These are phyloP conservation scores for Exephanes ischioxanthus DNA, from an alignment of 2,888 invertebrate genomes.

Conservation along the genomic window DNA sequence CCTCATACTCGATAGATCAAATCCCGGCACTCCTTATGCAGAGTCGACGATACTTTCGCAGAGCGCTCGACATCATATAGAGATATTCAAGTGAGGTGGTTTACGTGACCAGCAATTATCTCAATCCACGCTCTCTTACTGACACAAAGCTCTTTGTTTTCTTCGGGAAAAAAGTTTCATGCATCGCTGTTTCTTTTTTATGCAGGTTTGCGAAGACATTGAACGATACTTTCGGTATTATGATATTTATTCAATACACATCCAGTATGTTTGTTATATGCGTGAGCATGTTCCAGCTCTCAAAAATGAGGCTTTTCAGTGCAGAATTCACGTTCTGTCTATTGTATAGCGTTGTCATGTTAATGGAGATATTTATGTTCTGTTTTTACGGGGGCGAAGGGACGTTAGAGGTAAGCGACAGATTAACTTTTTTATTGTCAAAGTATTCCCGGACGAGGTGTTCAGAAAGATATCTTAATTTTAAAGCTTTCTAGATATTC, in stretches of 20 bases:
- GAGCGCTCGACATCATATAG: background rate
- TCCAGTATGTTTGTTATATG: background rate
- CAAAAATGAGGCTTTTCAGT: background rate
- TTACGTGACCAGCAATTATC: background rate
- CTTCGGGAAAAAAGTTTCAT: background rate
- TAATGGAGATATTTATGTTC: slow-evolving; percentile 10
- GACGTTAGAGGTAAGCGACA: slow-evolving; percentile 40
- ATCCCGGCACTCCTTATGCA: background rate
- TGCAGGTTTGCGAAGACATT: background rate
- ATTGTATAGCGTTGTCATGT: background rate
- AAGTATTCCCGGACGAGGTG: too few relatives aligned
- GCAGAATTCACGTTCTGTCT: background rate
- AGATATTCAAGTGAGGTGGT: slow-evolving; percentile 14
- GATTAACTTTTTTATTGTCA: background rate
- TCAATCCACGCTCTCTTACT: too few relatives aligned
- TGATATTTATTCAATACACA: too few relatives aligned
- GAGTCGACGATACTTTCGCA: slow-evolving; percentile 1
- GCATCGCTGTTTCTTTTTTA: background rate
- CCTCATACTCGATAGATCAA: background rate
- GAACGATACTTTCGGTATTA: too few relatives aligned
- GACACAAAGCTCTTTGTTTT: too few relatives aligned
- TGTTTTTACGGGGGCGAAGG: slow-evolving; percentile 37
- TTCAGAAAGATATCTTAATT: too few relatives aligned
- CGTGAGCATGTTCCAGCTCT: slow-evolving; percentile 2
- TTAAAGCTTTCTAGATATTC: too few relatives aligned